Conservation (phyloP, 2,113 vertebrate species). For the Tachuris rubrigastra region DNA sequence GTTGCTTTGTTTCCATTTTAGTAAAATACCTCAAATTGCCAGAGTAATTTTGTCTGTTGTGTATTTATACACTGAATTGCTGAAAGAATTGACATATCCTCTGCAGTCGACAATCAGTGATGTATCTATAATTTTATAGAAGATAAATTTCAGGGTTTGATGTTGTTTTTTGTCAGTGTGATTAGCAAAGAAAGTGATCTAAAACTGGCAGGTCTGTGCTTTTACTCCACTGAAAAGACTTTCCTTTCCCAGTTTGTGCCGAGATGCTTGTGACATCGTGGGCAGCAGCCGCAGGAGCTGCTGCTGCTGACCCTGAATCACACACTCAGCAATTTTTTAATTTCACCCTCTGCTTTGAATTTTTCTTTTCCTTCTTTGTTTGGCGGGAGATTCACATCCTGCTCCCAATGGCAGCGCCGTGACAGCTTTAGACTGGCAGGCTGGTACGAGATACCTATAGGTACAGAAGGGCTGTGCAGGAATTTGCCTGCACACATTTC, state of each 20-base stretch:
- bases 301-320: not conserved
- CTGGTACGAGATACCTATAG: not conserved
- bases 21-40: constrained; percentile 51
- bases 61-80: constrained; percentile 40
- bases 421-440: not conserved
- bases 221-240: not conserved
- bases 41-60: constrained; percentile 52
- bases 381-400: not conserved
- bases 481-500: not conserved
- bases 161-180: not conserved
- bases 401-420: not conserved
- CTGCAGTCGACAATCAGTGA: not conserved
- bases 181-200: constrained; percentile 26
- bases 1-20: constrained; percentile 67
- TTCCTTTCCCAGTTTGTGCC: not conserved
- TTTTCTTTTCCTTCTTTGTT: constrained; percentile 1
- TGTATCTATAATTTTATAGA: constrained; percentile 9
- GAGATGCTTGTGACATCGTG: not conserved
- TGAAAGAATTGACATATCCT: constrained; percentile 18
- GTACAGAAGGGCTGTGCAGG: not conserved
- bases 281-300: not conserved
- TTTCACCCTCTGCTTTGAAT: not conserved
- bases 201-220: not conserved
- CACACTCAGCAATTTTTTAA: not conserved
- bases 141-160: not conserved